phyloP scores from a whole-genome alignment of 2,888 invertebrate genomes.

The Athalia cordata region DNA sequence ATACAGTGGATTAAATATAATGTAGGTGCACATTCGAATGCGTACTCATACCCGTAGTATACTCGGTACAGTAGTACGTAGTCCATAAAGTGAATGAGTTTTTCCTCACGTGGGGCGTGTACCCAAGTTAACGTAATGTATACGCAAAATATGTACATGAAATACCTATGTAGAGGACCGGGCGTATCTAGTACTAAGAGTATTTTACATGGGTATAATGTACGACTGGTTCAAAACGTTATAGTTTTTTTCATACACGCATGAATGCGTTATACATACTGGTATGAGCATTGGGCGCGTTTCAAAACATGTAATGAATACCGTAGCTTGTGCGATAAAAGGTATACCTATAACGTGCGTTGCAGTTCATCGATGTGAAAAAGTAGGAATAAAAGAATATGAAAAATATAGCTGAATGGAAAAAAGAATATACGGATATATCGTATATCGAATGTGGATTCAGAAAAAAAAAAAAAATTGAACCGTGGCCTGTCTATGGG shows the following conservation, averaged over 20 bases:
- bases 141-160: not conserved
- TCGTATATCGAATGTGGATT: too few species aligned
- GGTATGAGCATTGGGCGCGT: slow-evolving; percentile 24
- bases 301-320: slow-evolving; percentile 39
- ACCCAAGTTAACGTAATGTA: not conserved
- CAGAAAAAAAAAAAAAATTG: not conserved
- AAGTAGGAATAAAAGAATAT: slow-evolving; percentile 19
- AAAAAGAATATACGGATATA: too few species aligned
- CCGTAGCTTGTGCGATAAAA: not conserved
- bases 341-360: slow-evolving; percentile 11
- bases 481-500: not conserved
- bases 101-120: not conserved
- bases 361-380: slow-evolving; percentile 31
- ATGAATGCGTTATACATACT: slow-evolving; percentile 21
- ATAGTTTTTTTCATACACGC: slow-evolving; percentile 19
- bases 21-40: not conserved
- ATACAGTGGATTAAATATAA: not conserved
- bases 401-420: not conserved
- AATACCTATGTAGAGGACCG: not conserved
- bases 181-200: not conserved
- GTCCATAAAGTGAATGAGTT: slow-evolving; percentile 18
- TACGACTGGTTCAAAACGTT: slow-evolving; percentile 17
- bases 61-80: not conserved
- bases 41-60: not conserved
- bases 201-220: not conserved